Percentiles rank a stretch among this genome's conserved stretches.
Conservation (phyloP, 2,888 invertebrate genomes). For the Slavum lentiscoides region DNA sequence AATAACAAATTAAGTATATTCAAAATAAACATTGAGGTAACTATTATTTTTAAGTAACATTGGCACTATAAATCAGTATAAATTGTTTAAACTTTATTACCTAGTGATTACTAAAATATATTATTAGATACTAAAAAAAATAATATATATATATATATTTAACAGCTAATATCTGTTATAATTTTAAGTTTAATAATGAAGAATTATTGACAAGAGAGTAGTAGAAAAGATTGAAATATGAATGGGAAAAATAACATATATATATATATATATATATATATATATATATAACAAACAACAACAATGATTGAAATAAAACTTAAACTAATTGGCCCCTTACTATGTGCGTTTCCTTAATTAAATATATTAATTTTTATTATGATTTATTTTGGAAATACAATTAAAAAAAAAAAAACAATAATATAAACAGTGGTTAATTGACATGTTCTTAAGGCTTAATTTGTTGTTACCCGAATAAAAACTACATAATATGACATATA, state of each 20-base stretch:
- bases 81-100: not conserved
- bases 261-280: not conserved
- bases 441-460: not conserved
- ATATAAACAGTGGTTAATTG: slow-evolving; percentile 24
- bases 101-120: slow-evolving; percentile 6
- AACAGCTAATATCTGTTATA: not conserved
- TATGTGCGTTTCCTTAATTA: not conserved
- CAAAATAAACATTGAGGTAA: slow-evolving; percentile 34
- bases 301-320: slow-evolving; percentile 25
- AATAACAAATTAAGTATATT: slow-evolving; percentile 35
- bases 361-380: not conserved
- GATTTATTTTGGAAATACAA: not conserved
- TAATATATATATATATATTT: not conserved
- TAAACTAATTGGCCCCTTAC: slow-evolving; percentile 31
- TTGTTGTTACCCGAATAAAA: not conserved
- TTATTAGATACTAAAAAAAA: not conserved
- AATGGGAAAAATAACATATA: not conserved
- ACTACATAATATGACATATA: not conserved
- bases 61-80: slow-evolving; percentile 4
- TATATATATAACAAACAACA: not conserved
- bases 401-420: not conserved
- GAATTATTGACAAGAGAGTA: not conserved
- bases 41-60: slow-evolving; percentile 26
- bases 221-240: not conserved
- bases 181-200: not conserved